Conservation (phyloP, 2,888 invertebrate species). For the Anodontia alba region DNA sequence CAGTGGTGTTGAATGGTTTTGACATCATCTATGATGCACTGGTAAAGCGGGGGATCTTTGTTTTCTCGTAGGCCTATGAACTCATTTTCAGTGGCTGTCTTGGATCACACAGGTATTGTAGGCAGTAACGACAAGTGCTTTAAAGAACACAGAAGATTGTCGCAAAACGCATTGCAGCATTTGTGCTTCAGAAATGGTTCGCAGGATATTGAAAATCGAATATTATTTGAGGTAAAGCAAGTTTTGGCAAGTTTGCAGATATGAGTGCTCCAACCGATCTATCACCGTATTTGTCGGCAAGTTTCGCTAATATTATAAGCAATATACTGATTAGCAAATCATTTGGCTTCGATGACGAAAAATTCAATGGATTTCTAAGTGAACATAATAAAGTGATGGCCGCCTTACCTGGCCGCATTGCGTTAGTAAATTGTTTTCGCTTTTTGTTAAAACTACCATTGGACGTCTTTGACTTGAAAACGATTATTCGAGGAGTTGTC, state of each 20-base stretch:
- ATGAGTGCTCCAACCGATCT: slow-evolving; percentile 32
- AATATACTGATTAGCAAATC: slow-evolving; percentile 49
- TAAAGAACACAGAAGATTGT: too few species aligned
- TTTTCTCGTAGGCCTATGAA: background rate
- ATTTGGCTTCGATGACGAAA: slow-evolving; percentile 36
- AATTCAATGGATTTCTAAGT: background rate
- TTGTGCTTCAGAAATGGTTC: background rate
- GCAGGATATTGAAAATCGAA: background rate
- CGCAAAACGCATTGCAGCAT: background rate
- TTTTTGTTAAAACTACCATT: background rate
- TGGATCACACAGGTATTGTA: too few species aligned
- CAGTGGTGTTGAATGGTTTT: background rate
- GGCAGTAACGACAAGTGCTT: too few species aligned
- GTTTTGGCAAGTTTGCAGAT: background rate
- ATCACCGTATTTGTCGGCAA: slow-evolving; percentile 27
- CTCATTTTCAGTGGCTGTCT: too few species aligned
- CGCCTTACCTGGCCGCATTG: background rate
- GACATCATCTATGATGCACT: background rate
- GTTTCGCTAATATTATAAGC: slow-evolving; percentile 64
- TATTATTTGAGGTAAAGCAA: background rate
- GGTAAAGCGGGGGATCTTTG: background rate
- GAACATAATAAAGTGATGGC: background rate
- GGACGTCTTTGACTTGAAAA: background rate
- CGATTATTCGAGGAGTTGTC: background rate
- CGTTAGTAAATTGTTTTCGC: background rate